Evolutionary conservation across 2,797 vertebrate genomes (phyloP).

Genomic region (Tapirus indicus): DNA sequence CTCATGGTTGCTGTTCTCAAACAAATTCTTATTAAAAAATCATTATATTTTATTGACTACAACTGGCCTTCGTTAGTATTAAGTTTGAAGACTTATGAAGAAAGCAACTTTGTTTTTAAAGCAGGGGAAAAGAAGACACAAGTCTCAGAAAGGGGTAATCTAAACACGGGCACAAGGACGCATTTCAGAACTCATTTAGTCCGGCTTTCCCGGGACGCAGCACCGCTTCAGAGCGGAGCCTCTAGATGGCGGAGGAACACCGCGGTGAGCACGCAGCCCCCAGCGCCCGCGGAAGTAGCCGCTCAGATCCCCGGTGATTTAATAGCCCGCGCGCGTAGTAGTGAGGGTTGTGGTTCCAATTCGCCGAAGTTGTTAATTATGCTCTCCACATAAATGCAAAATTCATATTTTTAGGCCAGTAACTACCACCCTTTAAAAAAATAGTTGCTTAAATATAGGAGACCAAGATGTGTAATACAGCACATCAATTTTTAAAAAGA

Average conservation of each 20-base stretch:
- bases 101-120: background rate
- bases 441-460: background rate
- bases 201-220: rapidly evolving
- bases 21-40: slow-evolving; percentile 7
- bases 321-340: rapidly evolving
- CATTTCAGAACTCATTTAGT: rapidly evolving
- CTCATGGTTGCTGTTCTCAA: background rate
- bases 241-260: slow-evolving; percentile 73
- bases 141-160: background rate
- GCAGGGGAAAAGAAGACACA: background rate
- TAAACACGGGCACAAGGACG: too few species aligned
- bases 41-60: slow-evolving; percentile 36
- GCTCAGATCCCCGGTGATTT: rapidly evolving
- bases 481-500: background rate
- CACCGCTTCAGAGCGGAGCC: background rate
- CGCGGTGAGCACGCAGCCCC: rapidly evolving
- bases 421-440: background rate
- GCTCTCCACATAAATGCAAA: background rate
- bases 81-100: background rate
- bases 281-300: rapidly evolving
- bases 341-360: rapidly evolving
- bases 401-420: background rate
- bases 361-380: background rate
- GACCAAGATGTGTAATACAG: background rate
- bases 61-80: background rate